Base-by-base conservation (phyloP, 37 sponge, comb jelly and placozoan species). In the Eunapius fragilis region DNA sequence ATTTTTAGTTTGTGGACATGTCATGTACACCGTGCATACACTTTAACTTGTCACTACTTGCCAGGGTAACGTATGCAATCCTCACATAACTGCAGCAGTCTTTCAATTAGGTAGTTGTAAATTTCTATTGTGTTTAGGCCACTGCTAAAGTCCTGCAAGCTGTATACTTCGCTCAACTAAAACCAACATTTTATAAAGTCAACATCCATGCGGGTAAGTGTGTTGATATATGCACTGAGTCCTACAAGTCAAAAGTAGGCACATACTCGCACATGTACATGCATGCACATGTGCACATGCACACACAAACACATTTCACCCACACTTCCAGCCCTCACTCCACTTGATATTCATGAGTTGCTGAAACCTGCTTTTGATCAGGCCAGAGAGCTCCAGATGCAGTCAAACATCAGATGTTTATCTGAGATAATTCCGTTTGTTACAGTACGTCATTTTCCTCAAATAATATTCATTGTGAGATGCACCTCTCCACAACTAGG, bases 291-390 rank as follows among this genome's bases (percentile, higher is more conserved):
- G 9, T 9, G 9, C 47, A n/a, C n/a, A n/a, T n/a, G n/a, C n/a
- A n/a, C n/a, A n/a, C n/a, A n/a, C n/a, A n/a, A n/a, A n/a, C n/a
- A n/a, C n/a, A n/a, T n/a, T n/a, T n/a, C n/a, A n/a, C n/a, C n/a
- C n/a, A n/a, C n/a, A n/a, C n/a, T 41, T 41, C 58, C 58, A 58
- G 93, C 95, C 78, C 76, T 94, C 69, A 94, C 95, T 13, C 95
- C 95, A 24, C 71, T 67, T 32, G 87, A 94, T 0, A 94, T 94
- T 30, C 50, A 74, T 77, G 50, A 68, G 27, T 36, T 75, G 13
- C 82, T 94, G 26, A 28, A 67, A 25, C 89, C 88, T 0, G 87
- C 80, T 6, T 72, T 94, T 77, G 41, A 81, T 4, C 86, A 88
- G 50, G 95, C 92, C 9, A 41, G 78, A 24, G 23, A 30, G 0